Conservation (phyloP, 2,113 vertebrate genomes). For the Phoxinus phoxinus region DNA sequence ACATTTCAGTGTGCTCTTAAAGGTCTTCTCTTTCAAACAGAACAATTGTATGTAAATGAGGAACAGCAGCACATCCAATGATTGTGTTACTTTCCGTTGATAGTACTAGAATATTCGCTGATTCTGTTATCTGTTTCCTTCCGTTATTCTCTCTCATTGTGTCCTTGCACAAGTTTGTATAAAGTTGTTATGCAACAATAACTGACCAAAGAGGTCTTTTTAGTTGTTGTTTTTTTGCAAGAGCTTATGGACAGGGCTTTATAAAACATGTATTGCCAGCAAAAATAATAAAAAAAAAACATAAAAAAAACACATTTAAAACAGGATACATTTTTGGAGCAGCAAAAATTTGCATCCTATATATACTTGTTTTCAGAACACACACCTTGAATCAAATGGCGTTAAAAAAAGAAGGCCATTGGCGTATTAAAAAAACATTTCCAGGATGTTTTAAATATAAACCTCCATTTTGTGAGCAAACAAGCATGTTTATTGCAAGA, state of each 20-base stretch:
- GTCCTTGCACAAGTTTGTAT: neutral
- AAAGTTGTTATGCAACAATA: slow-evolving; percentile 8
- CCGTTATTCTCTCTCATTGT: neutral
- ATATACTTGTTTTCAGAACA: too few species aligned
- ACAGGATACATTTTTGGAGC: too few species aligned
- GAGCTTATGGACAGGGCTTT: neutral
- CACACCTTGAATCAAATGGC: too few species aligned
- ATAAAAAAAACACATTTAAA: too few species aligned
- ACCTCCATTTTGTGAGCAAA: neutral
- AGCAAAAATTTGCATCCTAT: too few species aligned
- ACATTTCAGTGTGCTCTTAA: neutral
- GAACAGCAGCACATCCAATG: neutral
- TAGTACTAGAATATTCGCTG: neutral
- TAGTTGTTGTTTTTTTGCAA: neutral
- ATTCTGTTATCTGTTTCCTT: neutral
- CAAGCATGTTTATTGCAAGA: neutral
- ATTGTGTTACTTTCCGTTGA: neutral
- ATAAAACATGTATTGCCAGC: neutral
- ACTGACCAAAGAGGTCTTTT: neutral
- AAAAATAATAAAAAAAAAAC: too few species aligned
- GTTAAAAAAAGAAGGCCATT: too few species aligned
- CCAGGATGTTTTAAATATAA: neutral
- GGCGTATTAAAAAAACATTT: too few species aligned
- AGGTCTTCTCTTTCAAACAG: neutral
- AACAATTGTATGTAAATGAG: neutral